These are phyloP conservation scores for Catocala nupta DNA, from an alignment of 2,888 invertebrate species.

Conservation along the genomic window DNA sequence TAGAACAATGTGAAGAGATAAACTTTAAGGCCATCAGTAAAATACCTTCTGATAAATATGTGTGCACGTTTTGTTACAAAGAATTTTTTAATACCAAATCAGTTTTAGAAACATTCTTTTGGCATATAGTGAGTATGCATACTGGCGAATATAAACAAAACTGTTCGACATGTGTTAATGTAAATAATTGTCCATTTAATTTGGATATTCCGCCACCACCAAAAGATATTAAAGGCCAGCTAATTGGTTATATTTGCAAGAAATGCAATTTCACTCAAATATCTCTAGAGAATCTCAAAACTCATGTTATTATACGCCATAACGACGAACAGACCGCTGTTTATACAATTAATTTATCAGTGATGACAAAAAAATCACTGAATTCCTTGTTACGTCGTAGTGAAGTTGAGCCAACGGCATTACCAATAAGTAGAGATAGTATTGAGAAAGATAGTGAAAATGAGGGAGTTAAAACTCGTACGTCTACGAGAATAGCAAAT, in stretches of 20 bases:
- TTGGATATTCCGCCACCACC: conserved; percentile 80
- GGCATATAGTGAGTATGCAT: conserved; percentile 91
- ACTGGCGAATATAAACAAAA: conserved; percentile 92
- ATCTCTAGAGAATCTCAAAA: conserved; percentile 86
- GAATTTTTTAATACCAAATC: conserved; percentile 66
- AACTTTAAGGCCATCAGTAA: conserved; percentile 72
- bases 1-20: conserved; percentile 82
- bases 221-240: conserved; percentile 70
- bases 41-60: conserved; percentile 70
- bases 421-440: not conserved
- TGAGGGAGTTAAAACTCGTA: conserved; percentile 15
- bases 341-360: conserved; percentile 74
- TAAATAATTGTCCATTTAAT: conserved; percentile 67
- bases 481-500: conserved; percentile 4
- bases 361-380: conserved; percentile 65
- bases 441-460: conserved; percentile 1
- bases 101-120: conserved; percentile 87
- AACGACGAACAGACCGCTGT: conserved; percentile 80
- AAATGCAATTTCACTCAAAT: conserved; percentile 92
- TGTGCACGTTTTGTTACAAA: conserved; percentile 78
- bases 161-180: conserved; percentile 88
- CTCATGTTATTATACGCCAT: conserved; percentile 88
- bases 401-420: conserved; percentile 27
- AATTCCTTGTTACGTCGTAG: conserved; percentile 51
- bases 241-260: conserved; percentile 89